These are phyloP conservation scores for Grammomys dolichurus DNA, from an alignment of 2,113 vertebrate species.

Conservation along the genomic window DNA sequence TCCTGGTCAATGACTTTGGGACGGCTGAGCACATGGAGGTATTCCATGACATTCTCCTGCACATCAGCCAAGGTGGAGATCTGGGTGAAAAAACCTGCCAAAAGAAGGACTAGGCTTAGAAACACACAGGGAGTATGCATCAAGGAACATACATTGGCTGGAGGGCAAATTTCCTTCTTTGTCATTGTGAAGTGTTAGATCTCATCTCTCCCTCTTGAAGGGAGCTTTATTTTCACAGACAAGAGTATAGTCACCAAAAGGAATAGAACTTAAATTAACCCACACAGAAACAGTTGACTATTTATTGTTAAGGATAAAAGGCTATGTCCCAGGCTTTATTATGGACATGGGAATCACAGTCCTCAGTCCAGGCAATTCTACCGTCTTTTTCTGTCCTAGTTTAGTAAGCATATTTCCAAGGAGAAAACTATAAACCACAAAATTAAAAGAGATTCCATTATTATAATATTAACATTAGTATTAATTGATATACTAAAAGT, in stretches of 20 bases:
- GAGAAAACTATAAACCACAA: background rate
- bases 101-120: conserved; percentile 50
- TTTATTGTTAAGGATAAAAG: background rate
- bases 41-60: conserved; percentile 99
- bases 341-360: background rate
- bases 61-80: conserved; percentile 98
- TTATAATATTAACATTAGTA: background rate
- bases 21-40: conserved; percentile 97
- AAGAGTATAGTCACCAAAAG: conserved; percentile 28
- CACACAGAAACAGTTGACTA: background rate
- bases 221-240: background rate
- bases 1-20: conserved; percentile 99
- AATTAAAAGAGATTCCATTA: conserved; percentile 7
- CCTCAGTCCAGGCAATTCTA: background rate
- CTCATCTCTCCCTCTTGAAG: background rate
- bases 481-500: background rate
- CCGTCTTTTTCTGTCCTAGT: background rate
- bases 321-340: background rate
- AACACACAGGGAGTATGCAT: background rate
- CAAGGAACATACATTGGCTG: accelerated
- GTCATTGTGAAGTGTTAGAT: conserved; percentile 4
- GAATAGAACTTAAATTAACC: conserved; percentile 20
- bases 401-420: conserved; percentile 1
- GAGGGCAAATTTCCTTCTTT: background rate
- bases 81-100: conserved; percentile 97